These are phyloP conservation scores for Amphilophus citrinellus DNA, from an alignment of 2,113 vertebrate species.

Conservation along the genomic window DNA sequence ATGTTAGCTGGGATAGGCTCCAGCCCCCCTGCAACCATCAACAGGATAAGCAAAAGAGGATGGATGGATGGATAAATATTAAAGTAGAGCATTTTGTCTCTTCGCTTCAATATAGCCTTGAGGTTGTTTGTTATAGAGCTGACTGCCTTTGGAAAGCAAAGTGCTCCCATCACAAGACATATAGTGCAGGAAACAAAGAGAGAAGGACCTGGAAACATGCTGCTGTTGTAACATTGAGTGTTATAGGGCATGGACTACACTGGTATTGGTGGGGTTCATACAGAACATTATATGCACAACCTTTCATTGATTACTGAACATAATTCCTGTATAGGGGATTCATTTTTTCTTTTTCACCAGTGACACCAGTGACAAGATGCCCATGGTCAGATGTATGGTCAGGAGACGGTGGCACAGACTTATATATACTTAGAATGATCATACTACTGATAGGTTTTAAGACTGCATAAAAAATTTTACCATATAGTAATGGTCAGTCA, in stretches of 20 bases:
- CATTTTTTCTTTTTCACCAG: no score
- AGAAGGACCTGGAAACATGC: neutral
- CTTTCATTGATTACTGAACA: neutral
- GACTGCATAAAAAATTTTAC: neutral
- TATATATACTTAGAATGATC: neutral
- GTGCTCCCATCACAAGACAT: neutral
- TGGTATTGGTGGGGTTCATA: neutral
- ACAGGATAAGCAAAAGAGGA: no score
- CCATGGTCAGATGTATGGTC: no score
- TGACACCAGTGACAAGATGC: no score
- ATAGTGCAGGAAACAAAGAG: neutral
- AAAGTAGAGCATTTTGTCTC: neutral
- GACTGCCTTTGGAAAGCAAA: conserved; percentile 8
- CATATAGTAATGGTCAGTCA: neutral
- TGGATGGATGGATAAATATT: neutral
- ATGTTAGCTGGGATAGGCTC: no score
- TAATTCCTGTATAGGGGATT: no score
- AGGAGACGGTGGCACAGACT: neutral
- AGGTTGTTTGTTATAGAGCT: neutral
- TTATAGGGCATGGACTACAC: neutral
- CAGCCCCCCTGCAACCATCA: no score
- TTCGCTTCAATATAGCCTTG: neutral
- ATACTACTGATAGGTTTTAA: no score
- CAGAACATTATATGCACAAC: neutral
- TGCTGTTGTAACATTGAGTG: neutral